A percentile compares a stretch with the other conserved stretches of the same genome.
phyloP scores from a whole-genome alignment of 2,888 invertebrate genomes.

The Mycalesis mineus region DNA sequence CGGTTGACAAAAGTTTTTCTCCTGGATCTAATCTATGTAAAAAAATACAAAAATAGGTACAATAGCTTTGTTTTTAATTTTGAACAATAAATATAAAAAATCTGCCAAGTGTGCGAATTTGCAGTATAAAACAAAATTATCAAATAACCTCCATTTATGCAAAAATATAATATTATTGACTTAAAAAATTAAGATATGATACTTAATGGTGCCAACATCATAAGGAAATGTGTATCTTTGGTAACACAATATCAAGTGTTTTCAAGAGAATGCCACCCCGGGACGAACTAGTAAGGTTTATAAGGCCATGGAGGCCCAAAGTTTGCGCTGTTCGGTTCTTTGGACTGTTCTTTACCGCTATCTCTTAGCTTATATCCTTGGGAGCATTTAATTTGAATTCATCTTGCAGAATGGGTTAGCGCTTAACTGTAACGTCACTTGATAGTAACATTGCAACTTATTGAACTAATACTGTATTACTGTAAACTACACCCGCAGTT shows the following conservation, averaged over 20 bases:
- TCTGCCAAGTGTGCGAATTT: too few relatives aligned
- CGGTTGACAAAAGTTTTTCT: too few relatives aligned
- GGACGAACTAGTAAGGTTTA: slow-evolving; percentile 31
- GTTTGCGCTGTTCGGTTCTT: slow-evolving; percentile 25
- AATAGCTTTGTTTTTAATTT: too few relatives aligned
- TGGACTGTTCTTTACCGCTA: slow-evolving; percentile 23
- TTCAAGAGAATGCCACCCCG: slow-evolving; percentile 32
- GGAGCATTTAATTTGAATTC: slow-evolving; percentile 8
- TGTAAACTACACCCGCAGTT: too few relatives aligned
- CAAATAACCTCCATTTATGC: too few relatives aligned
- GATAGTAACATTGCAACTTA: too few relatives aligned
- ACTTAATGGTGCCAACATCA: neutral
- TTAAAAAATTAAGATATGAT: neutral
- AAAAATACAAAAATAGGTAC: too few relatives aligned
- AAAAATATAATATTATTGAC: too few relatives aligned
- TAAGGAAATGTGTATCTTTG: neutral
- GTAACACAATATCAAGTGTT: slow-evolving; percentile 22
- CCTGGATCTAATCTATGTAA: too few relatives aligned
- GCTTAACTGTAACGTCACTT: neutral
- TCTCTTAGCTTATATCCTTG: slow-evolving; percentile 15
- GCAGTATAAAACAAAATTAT: too few relatives aligned
- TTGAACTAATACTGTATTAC: too few relatives aligned
- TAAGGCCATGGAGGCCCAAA: slow-evolving; percentile 26
- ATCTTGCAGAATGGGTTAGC: neutral
- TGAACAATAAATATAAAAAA: too few relatives aligned